Base-by-base conservation (phyloP, 2,888 invertebrate genomes). In the Mycogona germanica region DNA sequence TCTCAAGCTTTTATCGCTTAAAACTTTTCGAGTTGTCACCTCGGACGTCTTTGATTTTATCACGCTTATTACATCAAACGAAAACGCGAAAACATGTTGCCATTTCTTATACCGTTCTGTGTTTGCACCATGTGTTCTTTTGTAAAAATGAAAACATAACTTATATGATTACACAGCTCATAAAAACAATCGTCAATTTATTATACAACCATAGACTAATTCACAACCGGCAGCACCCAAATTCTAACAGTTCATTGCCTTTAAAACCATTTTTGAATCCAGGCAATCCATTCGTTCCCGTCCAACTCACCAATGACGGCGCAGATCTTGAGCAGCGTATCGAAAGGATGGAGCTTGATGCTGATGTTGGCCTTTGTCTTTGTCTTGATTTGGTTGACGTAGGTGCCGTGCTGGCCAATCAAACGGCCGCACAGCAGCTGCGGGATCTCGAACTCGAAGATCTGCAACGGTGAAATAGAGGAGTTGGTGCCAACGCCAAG, bases 331-430 rank as follows among this genome's bases (percentile, higher is more conserved):
- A 80, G 74, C 64, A 84, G 81, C 12, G 76, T 74, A 57, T 80
- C 78, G 61, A 78, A 78, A 14, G 84, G 83, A 73, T 87, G 85
- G 65, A 80, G 77, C 65, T 80, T 81, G n/a, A 95, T 78, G 60
- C 79, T 73, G 48, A 93, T 81, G 65, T 78, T 80, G 21, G 89
- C 86, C 61, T 82, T 80, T 2, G 88, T 83, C 67, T 81, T 81
- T 29, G 78, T 73, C 68, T 86, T 85, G 38, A 74, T 83, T 64
- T 78, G 78, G 60, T 82, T 81, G n/a, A 95, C 81, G 71, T 83
- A 84, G 38, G 77, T 73, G 41, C 91, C 91, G 62, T 81, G 79
- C 63, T 80, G 80, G 38, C 95, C 95, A 68, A 93, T 92, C 61
- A 95, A 74, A 55, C 83, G 79, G 19, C 93, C 93, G 56, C 91